Percentiles rank a stretch among this genome's conserved stretches.
phyloP scores from a whole-genome alignment of 2,888 invertebrate genomes.

The Drosophila vallismaia region DNA sequence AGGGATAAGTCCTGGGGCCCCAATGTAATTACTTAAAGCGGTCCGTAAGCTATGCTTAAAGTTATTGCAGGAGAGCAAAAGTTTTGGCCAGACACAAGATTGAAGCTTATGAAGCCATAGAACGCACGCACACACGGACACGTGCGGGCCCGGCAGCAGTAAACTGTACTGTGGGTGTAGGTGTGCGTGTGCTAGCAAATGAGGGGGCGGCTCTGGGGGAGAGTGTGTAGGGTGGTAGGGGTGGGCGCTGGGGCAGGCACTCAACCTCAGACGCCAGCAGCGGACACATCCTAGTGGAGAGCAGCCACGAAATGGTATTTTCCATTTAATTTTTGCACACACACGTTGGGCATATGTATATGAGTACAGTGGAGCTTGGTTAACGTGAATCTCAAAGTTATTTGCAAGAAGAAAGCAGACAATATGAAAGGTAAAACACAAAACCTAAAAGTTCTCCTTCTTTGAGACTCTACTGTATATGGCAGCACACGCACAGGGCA shows the following conservation, averaged over 20 bases:
- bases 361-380: slow-evolving; percentile 5
- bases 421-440: background rate
- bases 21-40: slow-evolving; percentile 33
- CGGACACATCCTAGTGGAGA: slow-evolving; percentile 48
- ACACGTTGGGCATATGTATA: slow-evolving; percentile 26
- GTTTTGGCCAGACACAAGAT: slow-evolving; percentile 33
- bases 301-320: slow-evolving; percentile 46
- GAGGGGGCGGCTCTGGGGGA: slow-evolving; percentile 7
- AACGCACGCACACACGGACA: slow-evolving; percentile 29
- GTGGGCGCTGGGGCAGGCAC: slow-evolving; percentile 25
- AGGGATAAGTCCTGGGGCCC: slow-evolving; percentile 1
- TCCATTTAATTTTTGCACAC: slow-evolving; percentile 53
- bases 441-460: background rate
- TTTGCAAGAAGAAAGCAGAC: too few relatives aligned
- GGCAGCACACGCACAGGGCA: slow-evolving; percentile 35
- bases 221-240: background rate
- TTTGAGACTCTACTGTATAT: slow-evolving; percentile 8
- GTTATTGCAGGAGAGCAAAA: slow-evolving; percentile 15
- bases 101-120: slow-evolving; percentile 46
- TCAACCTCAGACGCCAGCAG: slow-evolving; percentile 43
- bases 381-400: too few relatives aligned
- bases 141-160: slow-evolving; percentile 24
- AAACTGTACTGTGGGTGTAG: slow-evolving; percentile 13
- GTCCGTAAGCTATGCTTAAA: slow-evolving; percentile 22
- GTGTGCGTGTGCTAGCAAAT: slow-evolving; percentile 24